phyloP scores from a whole-genome alignment of 2,113 vertebrate genomes.

The Percopsis transmontana region DNA sequence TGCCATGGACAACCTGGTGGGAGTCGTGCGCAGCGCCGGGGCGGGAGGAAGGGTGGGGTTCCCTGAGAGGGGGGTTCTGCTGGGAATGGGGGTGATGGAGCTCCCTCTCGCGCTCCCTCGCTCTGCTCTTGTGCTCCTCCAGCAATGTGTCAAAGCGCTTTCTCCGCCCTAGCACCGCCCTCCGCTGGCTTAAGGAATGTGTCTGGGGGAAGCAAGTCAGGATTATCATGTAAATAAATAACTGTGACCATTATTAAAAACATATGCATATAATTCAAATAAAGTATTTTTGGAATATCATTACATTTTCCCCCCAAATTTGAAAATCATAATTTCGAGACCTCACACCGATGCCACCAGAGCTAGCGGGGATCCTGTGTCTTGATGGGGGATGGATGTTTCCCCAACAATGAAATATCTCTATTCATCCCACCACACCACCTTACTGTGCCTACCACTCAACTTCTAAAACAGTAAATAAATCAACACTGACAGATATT shows the following conservation, averaged over 20 bases:
- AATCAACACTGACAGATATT: background rate
- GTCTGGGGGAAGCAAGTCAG: slow-evolving; percentile 75
- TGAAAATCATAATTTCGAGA: background rate
- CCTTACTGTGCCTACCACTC: no score
- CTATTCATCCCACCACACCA: no score
- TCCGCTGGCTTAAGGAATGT: slow-evolving; percentile 99
- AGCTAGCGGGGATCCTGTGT: no score
- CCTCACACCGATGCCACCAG: background rate
- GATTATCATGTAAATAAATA: background rate
- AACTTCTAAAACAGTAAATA: no score
- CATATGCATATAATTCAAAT: no score
- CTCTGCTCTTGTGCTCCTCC: slow-evolving; percentile 97
- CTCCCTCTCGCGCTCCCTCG: slow-evolving; percentile 96
- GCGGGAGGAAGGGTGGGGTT: slow-evolving; percentile 89
- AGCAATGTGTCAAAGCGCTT: slow-evolving; percentile 96
- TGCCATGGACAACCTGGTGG: slow-evolving; percentile 88
- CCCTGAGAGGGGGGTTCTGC: slow-evolving; percentile 95
- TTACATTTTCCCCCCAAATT: no score
- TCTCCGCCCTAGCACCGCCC: slow-evolving; percentile 95
- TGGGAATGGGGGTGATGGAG: slow-evolving; percentile 89
- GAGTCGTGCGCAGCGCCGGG: slow-evolving; percentile 85
- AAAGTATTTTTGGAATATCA: no score
- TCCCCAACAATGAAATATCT: no score
- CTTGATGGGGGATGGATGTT: no score
- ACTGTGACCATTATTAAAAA: no score